Conservation (phyloP, 2,113 vertebrate genomes). For the Ancistrus triradiatus region DNA sequence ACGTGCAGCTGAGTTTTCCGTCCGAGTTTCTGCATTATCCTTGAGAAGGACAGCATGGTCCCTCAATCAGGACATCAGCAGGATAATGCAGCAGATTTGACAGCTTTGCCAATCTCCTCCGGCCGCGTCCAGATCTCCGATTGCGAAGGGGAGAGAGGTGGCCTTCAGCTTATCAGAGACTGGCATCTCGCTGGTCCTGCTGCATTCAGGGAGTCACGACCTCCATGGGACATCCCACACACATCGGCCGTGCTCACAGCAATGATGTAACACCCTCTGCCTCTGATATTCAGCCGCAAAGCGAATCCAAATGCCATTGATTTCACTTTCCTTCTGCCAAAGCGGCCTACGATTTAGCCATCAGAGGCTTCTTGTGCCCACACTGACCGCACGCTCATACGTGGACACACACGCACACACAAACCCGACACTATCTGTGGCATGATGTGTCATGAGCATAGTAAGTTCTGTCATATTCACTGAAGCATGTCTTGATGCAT, state of each 20-base stretch:
- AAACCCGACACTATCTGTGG: constrained; percentile 38
- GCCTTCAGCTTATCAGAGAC: constrained; percentile 35
- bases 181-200: constrained; percentile 24
- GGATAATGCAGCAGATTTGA: constrained; percentile 21
- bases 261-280: constrained; percentile 24
- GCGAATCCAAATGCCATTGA: constrained; percentile 45
- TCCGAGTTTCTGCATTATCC: constrained; percentile 8
- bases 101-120: not conserved
- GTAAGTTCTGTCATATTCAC: constrained; percentile 30
- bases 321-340: constrained; percentile 23
- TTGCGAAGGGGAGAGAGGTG: constrained; percentile 31
- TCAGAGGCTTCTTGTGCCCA: constrained; percentile 15
- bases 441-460: constrained; percentile 33
- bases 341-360: constrained; percentile 37
- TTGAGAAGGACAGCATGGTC: not conserved
- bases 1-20: constrained; percentile 2
- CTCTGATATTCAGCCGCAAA: constrained; percentile 38
- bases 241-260: constrained; percentile 6
- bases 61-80: constrained; percentile 16
- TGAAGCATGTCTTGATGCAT: constrained; percentile 40
- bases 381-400: constrained; percentile 25
- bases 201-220: constrained; percentile 23
- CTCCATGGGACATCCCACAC: constrained; percentile 15
- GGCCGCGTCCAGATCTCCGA: not conserved
- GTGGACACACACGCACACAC: too few relatives aligned